Evolutionary conservation across 2,797 vertebrate genomes (phyloP).

Genomic region (Galago senegalensis): DNA sequence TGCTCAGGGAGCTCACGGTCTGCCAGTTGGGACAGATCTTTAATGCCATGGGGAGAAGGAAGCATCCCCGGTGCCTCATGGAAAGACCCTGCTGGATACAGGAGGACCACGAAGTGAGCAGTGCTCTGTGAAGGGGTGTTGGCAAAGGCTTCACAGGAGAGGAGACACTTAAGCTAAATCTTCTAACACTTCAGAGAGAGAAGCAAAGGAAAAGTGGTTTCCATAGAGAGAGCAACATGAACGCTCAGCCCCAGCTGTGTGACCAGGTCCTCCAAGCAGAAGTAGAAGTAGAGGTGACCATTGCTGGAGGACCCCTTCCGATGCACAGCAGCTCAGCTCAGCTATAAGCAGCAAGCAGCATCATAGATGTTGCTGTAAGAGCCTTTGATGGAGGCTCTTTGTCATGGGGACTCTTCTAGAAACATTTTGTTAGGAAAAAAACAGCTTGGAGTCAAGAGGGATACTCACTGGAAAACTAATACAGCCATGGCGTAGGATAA

Average conservation of each 20-base stretch:
- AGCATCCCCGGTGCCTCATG: rapidly evolving
- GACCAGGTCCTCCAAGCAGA: not conserved
- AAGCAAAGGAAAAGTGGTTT: not conserved
- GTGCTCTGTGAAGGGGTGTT: rapidly evolving
- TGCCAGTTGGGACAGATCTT: not conserved
- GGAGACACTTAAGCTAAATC: not conserved
- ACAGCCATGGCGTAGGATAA: not conserved
- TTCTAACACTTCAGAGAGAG: not conserved
- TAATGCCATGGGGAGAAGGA: rapidly evolving
- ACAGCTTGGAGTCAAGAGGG: not conserved
- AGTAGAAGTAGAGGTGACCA: not conserved
- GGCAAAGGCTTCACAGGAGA: not conserved
- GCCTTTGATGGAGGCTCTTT: not conserved
- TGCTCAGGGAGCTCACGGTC: rapidly evolving
- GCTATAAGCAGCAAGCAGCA: not conserved
- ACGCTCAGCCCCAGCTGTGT: rapidly evolving
- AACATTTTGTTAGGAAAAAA: not conserved
- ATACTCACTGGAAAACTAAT: not conserved
- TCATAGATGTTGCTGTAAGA: not conserved
- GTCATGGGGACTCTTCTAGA: not conserved
- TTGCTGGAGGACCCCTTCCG: not conserved
- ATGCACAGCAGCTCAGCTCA: not conserved
- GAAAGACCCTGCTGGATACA: not conserved
- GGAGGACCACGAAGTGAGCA: not conserved
- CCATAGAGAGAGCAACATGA: not conserved